phyloP scores from a whole-genome alignment of 2,113 vertebrate genomes.

The Lampris megalopsis region DNA sequence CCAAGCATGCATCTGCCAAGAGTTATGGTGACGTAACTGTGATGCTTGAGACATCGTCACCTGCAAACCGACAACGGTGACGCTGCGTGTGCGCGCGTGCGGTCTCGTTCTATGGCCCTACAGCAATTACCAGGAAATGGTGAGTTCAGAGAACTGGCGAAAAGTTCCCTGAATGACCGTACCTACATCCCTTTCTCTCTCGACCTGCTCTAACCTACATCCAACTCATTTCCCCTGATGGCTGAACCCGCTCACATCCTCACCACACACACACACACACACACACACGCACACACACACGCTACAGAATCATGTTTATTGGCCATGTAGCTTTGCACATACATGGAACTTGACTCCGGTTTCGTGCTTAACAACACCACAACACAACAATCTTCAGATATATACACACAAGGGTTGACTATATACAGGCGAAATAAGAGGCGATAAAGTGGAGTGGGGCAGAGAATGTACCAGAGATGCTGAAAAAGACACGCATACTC shows the following conservation, averaged over 20 bases:
- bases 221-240: conserved; percentile 32
- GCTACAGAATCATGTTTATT: background rate
- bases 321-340: too few relatives aligned
- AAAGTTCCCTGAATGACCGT: conserved; percentile 83
- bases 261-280: conserved; percentile 9
- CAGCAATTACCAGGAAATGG: conserved; percentile 77
- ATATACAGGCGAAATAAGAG: too few relatives aligned
- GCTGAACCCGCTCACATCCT: conserved; percentile 39
- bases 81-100: conserved; percentile 8
- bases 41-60: too few relatives aligned
- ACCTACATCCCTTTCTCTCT: conserved; percentile 73
- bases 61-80: background rate
- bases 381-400: background rate
- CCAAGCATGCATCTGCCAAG: too few relatives aligned
- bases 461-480: too few relatives aligned
- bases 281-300: background rate
- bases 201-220: conserved; percentile 38
- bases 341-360: too few relatives aligned
- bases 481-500: background rate
- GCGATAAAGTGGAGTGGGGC: too few relatives aligned
- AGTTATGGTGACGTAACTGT: too few relatives aligned
- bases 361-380: too few relatives aligned
- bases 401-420: background rate
- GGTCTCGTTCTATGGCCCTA: conserved; percentile 49
- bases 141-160: conserved; percentile 77